Base-by-base conservation (phyloP, 2,888 invertebrate species). In the Amiota communis region DNA sequence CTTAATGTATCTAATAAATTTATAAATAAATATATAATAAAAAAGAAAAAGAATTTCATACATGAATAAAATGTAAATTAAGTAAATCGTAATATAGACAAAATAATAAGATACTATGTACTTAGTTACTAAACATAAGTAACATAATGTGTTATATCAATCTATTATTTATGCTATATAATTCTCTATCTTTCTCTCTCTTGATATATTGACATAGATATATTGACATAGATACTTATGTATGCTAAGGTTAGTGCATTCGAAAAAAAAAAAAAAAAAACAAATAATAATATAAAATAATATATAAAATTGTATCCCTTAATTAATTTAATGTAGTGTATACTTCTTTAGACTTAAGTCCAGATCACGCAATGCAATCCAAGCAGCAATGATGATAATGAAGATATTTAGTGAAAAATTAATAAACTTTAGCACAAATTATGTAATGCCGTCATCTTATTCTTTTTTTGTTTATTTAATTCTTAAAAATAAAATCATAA, bases 211-310 rank as follows among this genome's bases (percentile, higher is more conserved):
- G 36, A 36, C 36, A 36, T 36, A 36, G 3, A 36, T 36, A 15
- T 57, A 17, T 57, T 51, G n/a, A 13, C 46, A 8, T 36, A 11
- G 13, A 17, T 83, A n/a, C n/a, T n/a, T n/a, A n/a, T n/a, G n/a
- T n/a, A 85, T 86, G 86, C 83, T 88, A 88, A 88, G 88, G 88
- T 88, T 88, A 88, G 88, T 88, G 88, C 88, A 88, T 87, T 88
- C 86, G 80, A 82, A 82, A 82, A 85, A n/a, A n/a, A n/a, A n/a
- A n/a, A n/a, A n/a, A n/a, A n/a, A n/a, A n/a, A n/a, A n/a, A n/a
- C n/a, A n/a, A n/a, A 76, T 73, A 83, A 83, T 83, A 78, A 78
- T 83, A 83, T 36, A 36, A 36, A 6, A 36, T 36, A 36, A 36
- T 36, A 36, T 36, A 36, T 6, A 36, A 36, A 36, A 36, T 6